Base-by-base conservation (phyloP, 2,888 invertebrate species). In the Heliconius charithonia region DNA sequence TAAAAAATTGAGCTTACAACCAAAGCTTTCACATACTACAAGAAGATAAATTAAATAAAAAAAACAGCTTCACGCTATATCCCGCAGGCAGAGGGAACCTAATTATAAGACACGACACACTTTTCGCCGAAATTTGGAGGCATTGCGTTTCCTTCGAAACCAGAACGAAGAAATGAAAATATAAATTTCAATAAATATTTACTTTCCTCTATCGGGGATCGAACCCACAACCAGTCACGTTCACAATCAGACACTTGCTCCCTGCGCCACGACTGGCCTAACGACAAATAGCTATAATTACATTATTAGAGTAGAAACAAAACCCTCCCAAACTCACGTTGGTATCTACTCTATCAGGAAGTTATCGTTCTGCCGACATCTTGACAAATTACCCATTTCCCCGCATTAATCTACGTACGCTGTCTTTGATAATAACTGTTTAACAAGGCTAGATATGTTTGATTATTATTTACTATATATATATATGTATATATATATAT, bases 361-460 rank as follows among this genome's bases (percentile, higher is more conserved):
- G 77, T 75, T 79, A 79, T 79, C 77, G 71, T 81, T 75, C 37
- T 37, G 79, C 73, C 62, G 81, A 81, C 75, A 77, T 81, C 79
- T 65, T 81, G 79, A 81, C 81, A 81, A 81, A 81, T 80, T 77
- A 78, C 79, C 75, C 67, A 69, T 81, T 75, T 56, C 77, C 77
- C 79, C 65, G 45, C 77, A 81, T 79, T 81, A 76, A 76, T 81
- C 79, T 73, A 75, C 71, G 72, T 76, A 72, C 72, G 77, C 75
- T 77, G 79, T 81, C 76, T 81, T 76, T 71, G 79, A 71, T 77
- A 69, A 79, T 79, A 79, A 79, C 75, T 71, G 71, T 77, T 77
- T 79, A 79, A 79, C 65, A 51, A 78, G 74, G 12, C 67, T 67
- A 7, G 22, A 41, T 25, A 37, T 22, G 27, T 72, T 32, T 32